Conservation (phyloP, 2,797 vertebrate genomes). For the Cyclopterus lumpus region DNA sequence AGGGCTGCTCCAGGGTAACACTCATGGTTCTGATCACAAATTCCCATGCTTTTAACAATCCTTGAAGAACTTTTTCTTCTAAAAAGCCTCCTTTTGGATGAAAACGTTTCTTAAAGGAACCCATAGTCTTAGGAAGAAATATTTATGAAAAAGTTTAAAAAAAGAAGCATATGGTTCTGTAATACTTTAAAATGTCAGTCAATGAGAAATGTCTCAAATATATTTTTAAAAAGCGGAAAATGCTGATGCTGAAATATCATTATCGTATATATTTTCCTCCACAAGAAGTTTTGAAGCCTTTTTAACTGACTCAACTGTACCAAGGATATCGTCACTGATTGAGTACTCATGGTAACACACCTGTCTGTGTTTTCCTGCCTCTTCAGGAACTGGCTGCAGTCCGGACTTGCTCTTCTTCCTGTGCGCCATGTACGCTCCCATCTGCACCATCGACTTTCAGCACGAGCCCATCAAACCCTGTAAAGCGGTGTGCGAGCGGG, state of each 20-base stretch:
- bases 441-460: constrained; percentile 99
- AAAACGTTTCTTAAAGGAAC: neutral
- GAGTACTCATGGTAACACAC: neutral
- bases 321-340: neutral
- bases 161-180: neutral
- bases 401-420: constrained; percentile 95
- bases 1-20: neutral
- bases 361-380: neutral
- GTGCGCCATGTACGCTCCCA: constrained; percentile 98
- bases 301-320: neutral
- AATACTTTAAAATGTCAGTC: too few relatives aligned
- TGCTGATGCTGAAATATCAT: neutral
- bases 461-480: constrained; percentile 98
- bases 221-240: too few relatives aligned
- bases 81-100: neutral
- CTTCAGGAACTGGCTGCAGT: constrained; percentile 91
- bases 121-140: too few relatives aligned
- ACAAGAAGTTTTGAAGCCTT: neutral
- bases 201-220: neutral
- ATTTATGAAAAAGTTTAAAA: neutral
- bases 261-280: neutral
- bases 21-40: neutral
- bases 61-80: neutral
- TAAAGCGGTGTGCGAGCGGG: constrained; percentile 95
- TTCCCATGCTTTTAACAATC: neutral